phyloP scores from a whole-genome alignment of 2,888 invertebrate genomes.

The Drosophila neoperkinsi region DNA sequence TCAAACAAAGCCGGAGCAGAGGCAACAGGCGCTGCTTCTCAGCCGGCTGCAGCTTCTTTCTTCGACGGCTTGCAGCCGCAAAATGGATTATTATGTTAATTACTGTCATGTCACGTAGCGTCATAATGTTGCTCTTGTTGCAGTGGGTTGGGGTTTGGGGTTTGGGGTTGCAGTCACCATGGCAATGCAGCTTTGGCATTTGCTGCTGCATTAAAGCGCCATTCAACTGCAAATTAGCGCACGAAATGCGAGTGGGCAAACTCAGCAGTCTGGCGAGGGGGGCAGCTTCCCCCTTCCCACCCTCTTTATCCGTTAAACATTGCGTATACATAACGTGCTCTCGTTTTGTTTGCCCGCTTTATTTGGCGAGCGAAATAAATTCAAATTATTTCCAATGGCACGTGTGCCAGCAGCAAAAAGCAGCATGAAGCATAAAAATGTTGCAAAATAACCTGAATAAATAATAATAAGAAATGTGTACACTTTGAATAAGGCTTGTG shows the following conservation, averaged over 20 bases:
- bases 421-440: slow-evolving; percentile 13
- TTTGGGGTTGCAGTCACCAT: slow-evolving; percentile 9
- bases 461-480: slow-evolving; percentile 4
- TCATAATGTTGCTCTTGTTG: slow-evolving; percentile 31
- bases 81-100: slow-evolving; percentile 77
- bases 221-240: slow-evolving; percentile 72
- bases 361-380: slow-evolving; percentile 49
- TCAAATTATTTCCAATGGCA: slow-evolving; percentile 57
- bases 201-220: slow-evolving; percentile 48
- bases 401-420: slow-evolving; percentile 19
- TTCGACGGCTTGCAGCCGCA: slow-evolving; percentile 51
- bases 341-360: slow-evolving; percentile 22
- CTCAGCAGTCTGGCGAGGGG: background rate
- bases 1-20: background rate
- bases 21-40: slow-evolving; percentile 10
- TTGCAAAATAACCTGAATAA: slow-evolving; percentile 12
- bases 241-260: slow-evolving; percentile 46
- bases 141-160: background rate
- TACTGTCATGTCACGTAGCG: slow-evolving; percentile 72
- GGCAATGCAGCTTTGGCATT: slow-evolving; percentile 33
- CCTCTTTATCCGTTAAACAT: slow-evolving; percentile 7
- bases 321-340: slow-evolving; percentile 55
- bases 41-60: slow-evolving; percentile 47
- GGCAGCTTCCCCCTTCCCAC: background rate
- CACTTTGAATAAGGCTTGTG: background rate